Evolutionary conservation across 2,113 vertebrate genomes (phyloP).

Genomic region (Brachypodius melanocephalos): DNA sequence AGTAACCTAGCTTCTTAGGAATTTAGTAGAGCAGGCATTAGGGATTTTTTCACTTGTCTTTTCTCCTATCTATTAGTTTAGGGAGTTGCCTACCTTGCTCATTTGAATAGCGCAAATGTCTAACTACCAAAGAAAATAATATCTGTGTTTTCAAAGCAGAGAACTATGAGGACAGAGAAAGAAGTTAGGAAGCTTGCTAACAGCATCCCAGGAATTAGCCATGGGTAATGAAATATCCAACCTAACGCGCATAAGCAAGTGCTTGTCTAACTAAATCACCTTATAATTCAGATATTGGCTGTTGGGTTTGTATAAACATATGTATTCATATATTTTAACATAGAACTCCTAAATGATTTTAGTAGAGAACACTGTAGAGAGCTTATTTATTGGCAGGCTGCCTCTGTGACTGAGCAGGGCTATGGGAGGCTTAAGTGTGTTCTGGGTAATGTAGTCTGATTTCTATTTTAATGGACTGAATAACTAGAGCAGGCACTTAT

Average conservation of each 20-base stretch:
- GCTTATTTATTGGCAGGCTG: neutral
- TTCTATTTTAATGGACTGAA: conserved; percentile 46
- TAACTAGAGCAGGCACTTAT: conserved; percentile 43
- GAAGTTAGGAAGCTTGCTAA: neutral
- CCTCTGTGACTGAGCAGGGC: neutral
- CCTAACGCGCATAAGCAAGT: neutral
- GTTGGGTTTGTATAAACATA: neutral
- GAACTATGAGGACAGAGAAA: neutral
- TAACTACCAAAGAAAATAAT: neutral
- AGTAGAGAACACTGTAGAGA: neutral
- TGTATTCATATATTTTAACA: neutral
- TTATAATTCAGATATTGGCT: neutral
- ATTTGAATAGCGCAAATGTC: neutral
- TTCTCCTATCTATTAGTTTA: neutral
- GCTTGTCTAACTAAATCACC: neutral
- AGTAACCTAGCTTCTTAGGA: neutral
- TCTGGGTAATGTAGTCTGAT: conserved; percentile 58
- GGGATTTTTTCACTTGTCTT: neutral
- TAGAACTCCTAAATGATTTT: neutral
- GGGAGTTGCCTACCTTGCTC: neutral
- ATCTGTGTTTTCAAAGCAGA: neutral
- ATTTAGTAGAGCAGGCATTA: neutral
- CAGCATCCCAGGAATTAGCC: neutral
- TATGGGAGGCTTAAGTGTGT: conserved; percentile 28
- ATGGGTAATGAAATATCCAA: neutral